Evolutionary conservation across 1,140 invertebrate species (phyloP).

Genomic region (Hydropsyche tenuis): DNA sequence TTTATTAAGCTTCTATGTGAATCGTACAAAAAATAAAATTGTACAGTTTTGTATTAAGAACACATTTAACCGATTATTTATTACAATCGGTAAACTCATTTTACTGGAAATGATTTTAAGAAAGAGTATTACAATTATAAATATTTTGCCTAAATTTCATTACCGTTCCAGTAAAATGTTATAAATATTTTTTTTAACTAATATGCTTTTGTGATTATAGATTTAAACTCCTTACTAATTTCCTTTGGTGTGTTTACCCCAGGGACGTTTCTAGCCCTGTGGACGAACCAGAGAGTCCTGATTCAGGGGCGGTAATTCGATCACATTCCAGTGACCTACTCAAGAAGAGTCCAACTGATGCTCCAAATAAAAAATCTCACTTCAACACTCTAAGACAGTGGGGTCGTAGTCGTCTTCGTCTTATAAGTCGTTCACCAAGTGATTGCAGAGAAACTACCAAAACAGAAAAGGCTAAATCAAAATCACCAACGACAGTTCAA

Average conservation of each 20-base stretch:
- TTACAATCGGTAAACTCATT: slow-evolving; percentile 1
- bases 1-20: slow-evolving; percentile 40
- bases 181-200: slow-evolving; percentile 6
- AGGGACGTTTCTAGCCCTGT: slow-evolving; percentile 66
- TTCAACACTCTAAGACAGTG: slow-evolving; percentile 83
- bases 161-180: neutral
- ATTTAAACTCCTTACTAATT: slow-evolving; percentile 47
- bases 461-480: slow-evolving; percentile 56
- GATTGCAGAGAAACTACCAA: slow-evolving; percentile 60
- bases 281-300: slow-evolving; percentile 64
- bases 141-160: neutral
- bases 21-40: slow-evolving; percentile 42
- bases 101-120: neutral
- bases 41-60: slow-evolving; percentile 47
- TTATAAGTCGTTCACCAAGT: slow-evolving; percentile 70
- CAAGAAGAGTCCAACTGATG: slow-evolving; percentile 66
- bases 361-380: slow-evolving; percentile 72
- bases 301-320: slow-evolving; percentile 61
- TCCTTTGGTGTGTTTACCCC: slow-evolving; percentile 63
- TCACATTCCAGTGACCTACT: slow-evolving; percentile 73
- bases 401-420: slow-evolving; percentile 77
- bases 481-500: slow-evolving; percentile 55
- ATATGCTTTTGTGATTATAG: slow-evolving; percentile 30
- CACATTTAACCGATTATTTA: slow-evolving; percentile 7
- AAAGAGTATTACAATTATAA: neutral